phyloP scores from a whole-genome alignment of 2,888 invertebrate genomes.

The Hesperia comma region DNA sequence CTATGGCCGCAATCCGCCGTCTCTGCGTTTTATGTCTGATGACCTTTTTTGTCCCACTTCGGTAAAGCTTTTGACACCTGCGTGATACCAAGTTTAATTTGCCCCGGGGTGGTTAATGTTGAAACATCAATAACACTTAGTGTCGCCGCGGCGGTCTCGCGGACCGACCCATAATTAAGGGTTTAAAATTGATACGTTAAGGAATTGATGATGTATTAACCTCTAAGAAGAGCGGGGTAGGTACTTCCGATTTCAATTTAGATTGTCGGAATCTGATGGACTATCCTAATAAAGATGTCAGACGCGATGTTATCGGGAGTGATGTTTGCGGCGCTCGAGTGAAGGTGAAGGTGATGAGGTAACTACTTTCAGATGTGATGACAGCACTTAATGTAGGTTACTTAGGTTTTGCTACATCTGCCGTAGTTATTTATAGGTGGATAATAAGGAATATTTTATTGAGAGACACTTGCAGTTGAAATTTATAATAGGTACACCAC shows the following conservation, averaged over 20 bases:
- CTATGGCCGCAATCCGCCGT: conserved; percentile 59
- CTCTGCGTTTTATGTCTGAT: conserved; percentile 69
- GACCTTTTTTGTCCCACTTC: conserved; percentile 76
- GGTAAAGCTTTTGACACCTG: conserved; percentile 80
- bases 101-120: conserved; percentile 64
- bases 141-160: conserved; percentile 58
- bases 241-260: conserved; percentile 48
- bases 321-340: conserved; percentile 8
- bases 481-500: too few relatives aligned
- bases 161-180: conserved; percentile 60
- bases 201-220: conserved; percentile 39
- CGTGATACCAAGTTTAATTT: conserved; percentile 72
- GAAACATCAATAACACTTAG: conserved; percentile 76
- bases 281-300: conserved; percentile 31
- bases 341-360: conserved; percentile 14
- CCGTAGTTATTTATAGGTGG: too few relatives aligned
- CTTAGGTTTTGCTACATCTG: too few relatives aligned
- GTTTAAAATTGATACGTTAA: conserved; percentile 74
- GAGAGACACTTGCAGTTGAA: too few relatives aligned
- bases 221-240: conserved; percentile 34
- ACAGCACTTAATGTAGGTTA: conserved; percentile 9
- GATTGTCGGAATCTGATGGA: conserved; percentile 37
- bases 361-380: conserved; percentile 6
- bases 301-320: conserved; percentile 23
- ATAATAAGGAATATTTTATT: too few relatives aligned